Percentiles rank a stretch among this genome's conserved stretches.
Evolutionary conservation across 2,888 invertebrate species (phyloP).

Genomic region (Ophion costatus): DNA sequence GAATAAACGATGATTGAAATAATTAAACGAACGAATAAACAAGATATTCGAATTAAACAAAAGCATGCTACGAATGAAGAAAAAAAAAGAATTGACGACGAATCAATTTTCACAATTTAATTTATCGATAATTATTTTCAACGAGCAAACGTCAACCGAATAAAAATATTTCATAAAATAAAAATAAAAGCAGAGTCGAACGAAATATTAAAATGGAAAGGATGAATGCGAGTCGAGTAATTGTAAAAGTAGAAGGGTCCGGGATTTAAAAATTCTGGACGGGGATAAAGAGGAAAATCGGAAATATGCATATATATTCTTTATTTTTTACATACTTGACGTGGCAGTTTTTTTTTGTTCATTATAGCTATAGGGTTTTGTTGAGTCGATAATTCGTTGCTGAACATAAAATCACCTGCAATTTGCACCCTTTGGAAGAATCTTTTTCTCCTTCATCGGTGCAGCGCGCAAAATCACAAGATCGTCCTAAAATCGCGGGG

Average conservation of each 20-base stretch:
- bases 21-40: no score
- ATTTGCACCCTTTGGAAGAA: neutral
- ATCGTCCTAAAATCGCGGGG: neutral
- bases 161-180: no score
- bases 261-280: neutral
- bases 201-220: neutral
- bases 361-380: slow-evolving; percentile 12
- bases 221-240: neutral
- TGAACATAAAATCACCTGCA: neutral
- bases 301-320: slow-evolving; percentile 16
- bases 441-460: neutral
- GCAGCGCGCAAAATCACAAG: neutral
- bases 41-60: no score
- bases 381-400: neutral
- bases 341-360: slow-evolving; percentile 23
- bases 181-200: no score
- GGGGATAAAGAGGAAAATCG: neutral
- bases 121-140: no score
- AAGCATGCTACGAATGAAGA: no score
- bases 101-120: no score
- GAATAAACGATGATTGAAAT: no score
- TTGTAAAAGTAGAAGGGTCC: neutral
- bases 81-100: no score
- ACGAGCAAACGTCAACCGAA: no score
- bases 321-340: slow-evolving; percentile 26